A percentile compares a stretch with the other conserved stretches of the same genome.
Evolutionary conservation across 2,888 invertebrate genomes (phyloP).

Genomic region (Stegophylla sp.): DNA sequence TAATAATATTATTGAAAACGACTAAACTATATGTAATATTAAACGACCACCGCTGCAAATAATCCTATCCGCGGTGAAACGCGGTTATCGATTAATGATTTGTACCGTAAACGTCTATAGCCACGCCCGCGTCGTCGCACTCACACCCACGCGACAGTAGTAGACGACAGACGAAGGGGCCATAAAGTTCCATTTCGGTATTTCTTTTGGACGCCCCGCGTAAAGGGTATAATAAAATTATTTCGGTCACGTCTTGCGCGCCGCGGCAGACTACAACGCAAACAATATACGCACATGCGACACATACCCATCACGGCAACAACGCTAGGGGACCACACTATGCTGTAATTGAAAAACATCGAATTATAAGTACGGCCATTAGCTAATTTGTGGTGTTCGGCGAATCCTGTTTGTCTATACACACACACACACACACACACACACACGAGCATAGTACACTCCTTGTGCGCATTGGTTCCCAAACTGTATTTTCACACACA

Average conservation of each 20-base stretch:
- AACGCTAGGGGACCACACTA: neutral
- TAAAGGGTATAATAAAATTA: constrained; percentile 20
- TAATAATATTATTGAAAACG: no score
- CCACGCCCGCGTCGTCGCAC: no score
- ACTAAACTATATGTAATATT: no score
- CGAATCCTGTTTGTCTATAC: neutral
- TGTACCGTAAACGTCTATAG: no score
- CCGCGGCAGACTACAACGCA: neutral
- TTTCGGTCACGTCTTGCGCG: constrained; percentile 25
- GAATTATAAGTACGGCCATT: constrained; percentile 32
- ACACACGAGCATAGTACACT: no score
- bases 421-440: neutral
- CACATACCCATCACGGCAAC: neutral
- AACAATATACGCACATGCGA: no score
- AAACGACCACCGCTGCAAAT: no score
- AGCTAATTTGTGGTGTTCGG: constrained; percentile 30
- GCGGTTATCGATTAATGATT: no score
- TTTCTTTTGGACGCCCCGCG: neutral
- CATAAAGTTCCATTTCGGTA: constrained; percentile 5
- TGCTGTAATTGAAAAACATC: constrained; percentile 44
- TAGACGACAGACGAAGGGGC: neutral
- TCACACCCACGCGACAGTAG: no score
- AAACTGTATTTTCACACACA: no score
- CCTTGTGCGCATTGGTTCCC: no score
- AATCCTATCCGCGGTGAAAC: no score